Evolutionary conservation across 1,140 invertebrate genomes (phyloP), one percentile per base, ranked within the genome.

Genomic region (Drosophila gunungcola): DNA sequence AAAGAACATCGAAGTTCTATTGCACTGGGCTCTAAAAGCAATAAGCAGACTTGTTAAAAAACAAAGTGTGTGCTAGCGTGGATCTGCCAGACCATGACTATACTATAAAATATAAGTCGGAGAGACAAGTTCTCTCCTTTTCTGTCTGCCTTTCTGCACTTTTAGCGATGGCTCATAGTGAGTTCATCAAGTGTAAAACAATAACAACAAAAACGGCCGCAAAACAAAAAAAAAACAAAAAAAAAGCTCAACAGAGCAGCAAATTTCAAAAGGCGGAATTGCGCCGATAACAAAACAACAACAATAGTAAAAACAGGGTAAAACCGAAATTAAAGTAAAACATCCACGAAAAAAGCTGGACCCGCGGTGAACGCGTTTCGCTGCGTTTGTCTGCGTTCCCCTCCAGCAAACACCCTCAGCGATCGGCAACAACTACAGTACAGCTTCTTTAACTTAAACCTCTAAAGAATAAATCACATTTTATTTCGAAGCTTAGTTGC

Each of bases 231-330:
- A 11, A 34, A 34, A 4, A 16, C 2, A 16, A 27, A 27, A 63
- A 65, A 65, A 70, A 69, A 29, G 51, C 51, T 54, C 67, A 57
- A 36, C 67, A 70, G 67, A 70, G 67, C 67, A 70, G 67, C 67
- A 70, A 70, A 70, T 70, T 70, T 70, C 67, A 69, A 70, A 70
- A 70, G 67, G 64, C 67, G 67, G 67, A 70, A 70, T 70, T 70
- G 64, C 64, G 67, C 51, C 67, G 67, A 70, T 70, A 70, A 70
- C 64, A 70, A 69, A 70, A 69, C 36, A 39, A 46, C 39, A 54
- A 46, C 41, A 67, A 54, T 11, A 54, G 27, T 6, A 67, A 16
- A 36, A 70, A 55, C 43, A 70, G 56, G 64, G 64, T 70, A 69
- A 69, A 70, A 70, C 67, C 67, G 36, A 70, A 70, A 49, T 70